Conservation (phyloP, 2,113 vertebrate genomes). For the Hydrolagus affinis region DNA sequence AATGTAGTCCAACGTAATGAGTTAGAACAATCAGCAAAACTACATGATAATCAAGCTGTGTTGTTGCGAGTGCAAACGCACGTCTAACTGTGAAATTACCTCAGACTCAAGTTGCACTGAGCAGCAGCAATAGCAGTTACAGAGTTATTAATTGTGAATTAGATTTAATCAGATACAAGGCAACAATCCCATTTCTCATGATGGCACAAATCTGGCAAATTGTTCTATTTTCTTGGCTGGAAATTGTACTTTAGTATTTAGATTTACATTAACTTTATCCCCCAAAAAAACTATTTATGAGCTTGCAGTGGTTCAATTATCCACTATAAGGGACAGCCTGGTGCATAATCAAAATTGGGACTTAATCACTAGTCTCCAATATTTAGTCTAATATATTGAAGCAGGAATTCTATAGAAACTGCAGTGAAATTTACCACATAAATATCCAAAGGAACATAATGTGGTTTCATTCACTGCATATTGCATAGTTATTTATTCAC, state of each 20-base stretch:
- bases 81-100: constrained; percentile 13
- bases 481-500: too few relatives aligned
- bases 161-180: background rate
- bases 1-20: background rate
- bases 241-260: background rate
- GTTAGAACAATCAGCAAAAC: background rate
- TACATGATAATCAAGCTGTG: background rate
- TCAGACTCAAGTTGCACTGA: background rate
- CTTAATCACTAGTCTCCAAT: too few relatives aligned
- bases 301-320: too few relatives aligned
- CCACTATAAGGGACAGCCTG: too few relatives aligned
- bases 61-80: background rate
- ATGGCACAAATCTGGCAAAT: background rate
- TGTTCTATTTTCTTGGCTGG: background rate
- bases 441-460: too few relatives aligned
- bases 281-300: too few relatives aligned
- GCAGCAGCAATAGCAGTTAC: background rate
- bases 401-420: too few relatives aligned
- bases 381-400: too few relatives aligned
- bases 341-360: too few relatives aligned
- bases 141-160: background rate
- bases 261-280: too few relatives aligned
- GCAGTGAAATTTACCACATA: too few relatives aligned
- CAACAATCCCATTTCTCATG: background rate
- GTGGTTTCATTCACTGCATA: too few relatives aligned